Conservation (phyloP, 2,797 vertebrate species). For the Anomalospiza imberbis region DNA sequence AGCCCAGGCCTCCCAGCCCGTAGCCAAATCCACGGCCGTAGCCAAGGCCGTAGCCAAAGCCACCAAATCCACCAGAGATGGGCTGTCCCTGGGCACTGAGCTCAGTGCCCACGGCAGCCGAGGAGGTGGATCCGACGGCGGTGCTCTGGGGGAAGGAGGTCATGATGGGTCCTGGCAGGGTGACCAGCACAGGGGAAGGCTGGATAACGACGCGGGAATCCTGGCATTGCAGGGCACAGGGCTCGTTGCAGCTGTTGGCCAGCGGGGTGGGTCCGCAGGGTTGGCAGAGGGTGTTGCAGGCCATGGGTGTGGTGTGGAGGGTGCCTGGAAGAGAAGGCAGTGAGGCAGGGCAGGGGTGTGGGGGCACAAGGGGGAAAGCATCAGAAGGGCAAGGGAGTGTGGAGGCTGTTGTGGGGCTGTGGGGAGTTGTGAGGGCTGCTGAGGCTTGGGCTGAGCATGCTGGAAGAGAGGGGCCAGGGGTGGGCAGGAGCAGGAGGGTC, state of each 20-base stretch:
- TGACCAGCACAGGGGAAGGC: background rate
- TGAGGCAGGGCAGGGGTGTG: background rate
- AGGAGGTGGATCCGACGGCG: background rate
- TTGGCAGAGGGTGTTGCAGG: rapidly evolving
- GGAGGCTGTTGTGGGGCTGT: background rate
- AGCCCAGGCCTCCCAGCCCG: background rate
- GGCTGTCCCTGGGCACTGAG: background rate
- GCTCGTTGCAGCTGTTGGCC: background rate
- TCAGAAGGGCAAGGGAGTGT: background rate
- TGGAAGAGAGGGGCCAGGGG: background rate
- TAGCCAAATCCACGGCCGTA: background rate
- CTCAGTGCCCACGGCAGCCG: background rate
- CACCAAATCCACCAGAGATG: background rate
- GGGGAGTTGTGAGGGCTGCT: background rate
- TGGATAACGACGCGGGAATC: rapidly evolving
- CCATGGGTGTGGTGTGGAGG: background rate
- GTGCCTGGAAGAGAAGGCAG: background rate
- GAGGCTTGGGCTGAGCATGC: rapidly evolving
- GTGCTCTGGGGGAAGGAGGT: background rate
- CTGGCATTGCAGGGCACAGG: background rate
- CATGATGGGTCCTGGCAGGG: background rate
- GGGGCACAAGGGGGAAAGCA: no score
- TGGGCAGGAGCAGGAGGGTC: background rate
- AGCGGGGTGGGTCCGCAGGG: background rate
- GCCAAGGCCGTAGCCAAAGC: background rate